Percentiles rank a stretch among this genome's conserved stretches.
Evolutionary conservation across 2,797 vertebrate genomes (phyloP).

Genomic region (Darevskia mixta): DNA sequence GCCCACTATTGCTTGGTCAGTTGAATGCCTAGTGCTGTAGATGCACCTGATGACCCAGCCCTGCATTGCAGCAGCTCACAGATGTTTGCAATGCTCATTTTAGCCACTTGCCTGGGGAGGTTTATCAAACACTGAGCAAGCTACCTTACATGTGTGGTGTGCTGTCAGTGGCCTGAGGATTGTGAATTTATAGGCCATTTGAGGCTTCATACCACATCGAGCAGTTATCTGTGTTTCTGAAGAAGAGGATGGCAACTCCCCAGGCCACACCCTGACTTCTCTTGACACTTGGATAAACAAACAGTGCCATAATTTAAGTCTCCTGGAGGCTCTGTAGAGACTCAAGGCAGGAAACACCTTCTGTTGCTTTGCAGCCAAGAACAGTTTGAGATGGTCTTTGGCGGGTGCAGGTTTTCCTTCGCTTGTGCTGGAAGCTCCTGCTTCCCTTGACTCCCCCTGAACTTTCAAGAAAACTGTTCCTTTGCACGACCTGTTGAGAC

Average conservation of each 20-base stretch:
- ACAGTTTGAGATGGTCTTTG: slow-evolving; percentile 67
- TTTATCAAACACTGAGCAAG: background rate
- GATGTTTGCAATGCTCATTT: background rate
- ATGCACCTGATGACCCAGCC: background rate
- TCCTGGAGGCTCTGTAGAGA: slow-evolving; percentile 42
- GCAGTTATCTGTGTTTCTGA: background rate
- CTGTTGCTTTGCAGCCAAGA: slow-evolving; percentile 57
- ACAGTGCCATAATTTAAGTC: slow-evolving; percentile 40
- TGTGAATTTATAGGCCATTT: background rate
- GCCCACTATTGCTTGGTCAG: background rate
- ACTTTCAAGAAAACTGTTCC: slow-evolving; percentile 51
- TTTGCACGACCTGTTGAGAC: slow-evolving; percentile 64
- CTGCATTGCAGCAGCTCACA: background rate
- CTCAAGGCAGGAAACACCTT: slow-evolving; percentile 72
- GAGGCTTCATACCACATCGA: background rate
- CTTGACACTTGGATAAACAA: slow-evolving; percentile 47
- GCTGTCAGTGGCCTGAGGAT: background rate
- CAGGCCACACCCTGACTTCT: slow-evolving; percentile 5
- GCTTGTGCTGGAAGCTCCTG: slow-evolving; percentile 59
- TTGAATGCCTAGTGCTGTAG: background rate
- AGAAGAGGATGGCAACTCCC: slow-evolving; percentile 5
- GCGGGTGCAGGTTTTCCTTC: slow-evolving; percentile 65
- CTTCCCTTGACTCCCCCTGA: slow-evolving; percentile 66
- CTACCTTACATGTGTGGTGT: background rate
- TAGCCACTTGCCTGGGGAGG: background rate